A percentile compares a stretch with the other conserved stretches of the same genome.
These are phyloP conservation scores for Sinotaia quadrata DNA, from an alignment of 2,888 invertebrate species.

Conservation along the genomic window DNA sequence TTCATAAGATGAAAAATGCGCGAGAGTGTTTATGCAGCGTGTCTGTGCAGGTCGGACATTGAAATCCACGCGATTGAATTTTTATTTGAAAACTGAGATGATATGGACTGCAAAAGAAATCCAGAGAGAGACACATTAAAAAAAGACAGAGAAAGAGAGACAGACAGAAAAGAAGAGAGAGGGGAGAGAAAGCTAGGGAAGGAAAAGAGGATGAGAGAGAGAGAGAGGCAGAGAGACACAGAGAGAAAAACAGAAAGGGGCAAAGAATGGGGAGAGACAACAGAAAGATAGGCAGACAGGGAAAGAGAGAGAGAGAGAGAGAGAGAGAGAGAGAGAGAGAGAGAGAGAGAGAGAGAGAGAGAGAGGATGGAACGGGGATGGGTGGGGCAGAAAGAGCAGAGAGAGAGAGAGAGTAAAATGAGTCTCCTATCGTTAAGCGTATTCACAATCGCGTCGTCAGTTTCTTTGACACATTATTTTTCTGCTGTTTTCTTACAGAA, in stretches of 20 bases:
- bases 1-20: background rate
- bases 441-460: too few species aligned
- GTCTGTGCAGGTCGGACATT: background rate
- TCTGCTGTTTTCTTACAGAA: too few species aligned
- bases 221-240: background rate
- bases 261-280: background rate
- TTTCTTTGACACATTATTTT: too few species aligned
- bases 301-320: background rate
- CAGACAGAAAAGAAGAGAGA: constrained; percentile 6
- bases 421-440: too few species aligned
- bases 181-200: background rate
- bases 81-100: background rate
- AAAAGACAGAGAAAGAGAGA: background rate
- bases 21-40: background rate
- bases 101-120: background rate
- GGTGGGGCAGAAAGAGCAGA: background rate
- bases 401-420: constrained; percentile 26
- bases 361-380: background rate
- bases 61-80: background rate
- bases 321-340: background rate
- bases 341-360: background rate
- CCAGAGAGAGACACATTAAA: background rate
- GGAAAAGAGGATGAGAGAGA: background rate
- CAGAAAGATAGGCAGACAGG: background rate
- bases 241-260: background rate